These are phyloP conservation scores for Rhagonycha lutea DNA, from an alignment of 2,888 invertebrate species.

Conservation along the genomic window DNA sequence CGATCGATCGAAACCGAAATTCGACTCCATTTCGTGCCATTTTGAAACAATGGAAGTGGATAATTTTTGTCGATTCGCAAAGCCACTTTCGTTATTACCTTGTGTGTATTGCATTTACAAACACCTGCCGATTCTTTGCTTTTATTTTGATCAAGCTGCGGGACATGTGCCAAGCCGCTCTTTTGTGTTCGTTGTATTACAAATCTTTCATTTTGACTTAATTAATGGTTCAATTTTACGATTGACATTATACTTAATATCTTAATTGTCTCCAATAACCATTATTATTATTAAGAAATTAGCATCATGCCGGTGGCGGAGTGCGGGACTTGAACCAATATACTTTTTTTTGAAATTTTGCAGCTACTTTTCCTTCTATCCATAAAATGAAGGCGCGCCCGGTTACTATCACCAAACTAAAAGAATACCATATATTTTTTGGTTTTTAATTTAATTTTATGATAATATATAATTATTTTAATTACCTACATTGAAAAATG, in stretches of 20 bases:
- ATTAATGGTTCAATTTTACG: slow-evolving; percentile 27
- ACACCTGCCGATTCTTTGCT: slow-evolving; percentile 50
- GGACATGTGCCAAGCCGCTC: slow-evolving; percentile 44
- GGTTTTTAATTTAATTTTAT: too few relatives aligned
- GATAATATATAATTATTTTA: too few relatives aligned
- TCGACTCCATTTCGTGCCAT: not conserved
- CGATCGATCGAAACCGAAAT: not conserved
- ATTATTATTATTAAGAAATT: not conserved
- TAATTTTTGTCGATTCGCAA: slow-evolving; percentile 23
- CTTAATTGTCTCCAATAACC: slow-evolving; percentile 14
- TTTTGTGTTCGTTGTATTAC: slow-evolving; percentile 34
- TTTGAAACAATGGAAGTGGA: slow-evolving; percentile 12
- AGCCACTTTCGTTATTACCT: slow-evolving; percentile 23
- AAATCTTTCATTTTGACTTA: slow-evolving; percentile 36
- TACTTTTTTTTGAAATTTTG: too few relatives aligned
- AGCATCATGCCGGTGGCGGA: not conserved
- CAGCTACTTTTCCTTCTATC: too few relatives aligned
- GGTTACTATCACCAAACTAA: too few relatives aligned
- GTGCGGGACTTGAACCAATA: too few relatives aligned
- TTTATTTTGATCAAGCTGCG: slow-evolving; percentile 45
- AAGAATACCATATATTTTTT: too few relatives aligned
- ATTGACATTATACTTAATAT: slow-evolving; percentile 10
- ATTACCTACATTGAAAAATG: too few relatives aligned
- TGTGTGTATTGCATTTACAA: slow-evolving; percentile 44
- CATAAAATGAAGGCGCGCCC: too few relatives aligned